Conservation (phyloP, 1,140 invertebrate genomes). For the Pogonomyrmex barbatus region DNA sequence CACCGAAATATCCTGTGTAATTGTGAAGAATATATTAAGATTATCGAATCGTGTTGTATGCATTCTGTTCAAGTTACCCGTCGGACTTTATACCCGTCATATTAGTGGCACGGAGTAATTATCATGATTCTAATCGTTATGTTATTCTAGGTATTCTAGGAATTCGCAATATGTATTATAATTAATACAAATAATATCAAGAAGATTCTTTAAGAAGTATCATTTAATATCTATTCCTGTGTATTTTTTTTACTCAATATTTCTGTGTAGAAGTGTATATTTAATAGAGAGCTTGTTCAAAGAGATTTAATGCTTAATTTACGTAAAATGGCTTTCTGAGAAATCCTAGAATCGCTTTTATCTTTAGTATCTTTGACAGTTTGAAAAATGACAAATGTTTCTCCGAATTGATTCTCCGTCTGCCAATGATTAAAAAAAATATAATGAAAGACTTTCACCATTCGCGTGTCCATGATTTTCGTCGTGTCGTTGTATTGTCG, state of each 20-base stretch:
- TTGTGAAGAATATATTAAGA: conserved; percentile 1
- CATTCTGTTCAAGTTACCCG: not conserved
- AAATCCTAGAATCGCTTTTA: not conserved
- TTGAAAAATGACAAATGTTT: not conserved
- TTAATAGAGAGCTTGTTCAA: not conserved
- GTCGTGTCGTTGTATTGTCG: not conserved
- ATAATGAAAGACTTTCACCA: conserved; percentile 37
- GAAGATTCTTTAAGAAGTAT: conserved; percentile 1
- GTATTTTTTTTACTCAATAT: not conserved
- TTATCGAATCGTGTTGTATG: conserved; percentile 15
- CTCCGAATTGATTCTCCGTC: not conserved
- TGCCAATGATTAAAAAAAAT: conserved; percentile 35
- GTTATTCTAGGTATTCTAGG: conserved; percentile 36
- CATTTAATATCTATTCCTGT: conserved; percentile 20
- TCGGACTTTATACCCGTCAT: not conserved
- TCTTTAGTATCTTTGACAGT: not conserved
- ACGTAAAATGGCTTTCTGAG: not conserved
- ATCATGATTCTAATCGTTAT: conserved; percentile 21
- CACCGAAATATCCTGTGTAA: conserved; percentile 6
- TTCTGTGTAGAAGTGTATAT: not conserved
- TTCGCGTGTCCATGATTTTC: not conserved
- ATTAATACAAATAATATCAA: conserved; percentile 40
- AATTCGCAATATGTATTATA: conserved; percentile 28
- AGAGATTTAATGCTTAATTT: not conserved
- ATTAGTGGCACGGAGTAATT: conserved; percentile 9